Evolutionary conservation across 2,888 invertebrate species (phyloP).

Genomic region (Leucania comma): DNA sequence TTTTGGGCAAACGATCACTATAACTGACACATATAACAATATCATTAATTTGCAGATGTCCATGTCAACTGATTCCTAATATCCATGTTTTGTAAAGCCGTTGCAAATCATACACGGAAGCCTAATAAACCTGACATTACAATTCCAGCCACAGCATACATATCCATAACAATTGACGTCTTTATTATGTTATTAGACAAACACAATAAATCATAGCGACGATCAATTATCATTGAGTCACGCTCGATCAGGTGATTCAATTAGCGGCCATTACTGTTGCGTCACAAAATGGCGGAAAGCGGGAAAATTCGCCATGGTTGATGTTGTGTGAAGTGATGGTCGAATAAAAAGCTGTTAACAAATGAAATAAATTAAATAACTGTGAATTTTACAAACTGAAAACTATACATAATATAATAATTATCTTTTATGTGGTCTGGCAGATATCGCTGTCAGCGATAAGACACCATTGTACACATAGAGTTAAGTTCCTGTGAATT

Average conservation of each 20-base stretch:
- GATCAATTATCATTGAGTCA: constrained; percentile 62
- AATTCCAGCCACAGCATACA: constrained; percentile 25
- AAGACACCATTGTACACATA: too few relatives aligned
- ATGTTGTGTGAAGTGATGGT: neutral
- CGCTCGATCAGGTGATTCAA: constrained; percentile 63
- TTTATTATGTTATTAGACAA: constrained; percentile 55
- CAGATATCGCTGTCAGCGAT: too few relatives aligned
- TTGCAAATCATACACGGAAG: constrained; percentile 18
- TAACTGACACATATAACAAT: too few relatives aligned
- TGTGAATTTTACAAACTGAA: neutral
- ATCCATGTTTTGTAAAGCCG: neutral
- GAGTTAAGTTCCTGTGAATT: too few relatives aligned
- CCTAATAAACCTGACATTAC: constrained; percentile 28
- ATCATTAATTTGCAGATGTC: neutral
- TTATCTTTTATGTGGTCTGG: too few relatives aligned
- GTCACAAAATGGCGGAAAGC: constrained; percentile 46
- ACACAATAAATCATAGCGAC: constrained; percentile 60
- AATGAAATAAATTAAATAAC: neutral
- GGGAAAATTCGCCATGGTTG: constrained; percentile 16
- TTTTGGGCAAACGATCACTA: too few relatives aligned
- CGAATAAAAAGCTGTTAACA: neutral
- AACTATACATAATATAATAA: too few relatives aligned
- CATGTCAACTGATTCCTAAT: neutral
- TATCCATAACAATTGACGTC: constrained; percentile 24
- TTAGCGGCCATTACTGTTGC: constrained; percentile 59